phyloP scores from a whole-genome alignment of 2,888 invertebrate genomes.

The Caenorhabditis zanzibari region DNA sequence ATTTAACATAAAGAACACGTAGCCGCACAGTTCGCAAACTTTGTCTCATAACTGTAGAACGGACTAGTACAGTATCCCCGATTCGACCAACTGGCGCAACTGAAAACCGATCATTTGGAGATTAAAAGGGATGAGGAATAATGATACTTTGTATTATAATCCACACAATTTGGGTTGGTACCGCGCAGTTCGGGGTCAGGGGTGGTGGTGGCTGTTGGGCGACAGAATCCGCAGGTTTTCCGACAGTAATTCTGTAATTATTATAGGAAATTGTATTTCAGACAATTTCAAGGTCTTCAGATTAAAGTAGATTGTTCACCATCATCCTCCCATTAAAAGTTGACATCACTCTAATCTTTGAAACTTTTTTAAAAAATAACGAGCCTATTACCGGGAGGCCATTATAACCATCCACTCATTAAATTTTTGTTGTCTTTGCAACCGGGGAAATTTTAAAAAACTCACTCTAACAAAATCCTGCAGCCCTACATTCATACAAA shows the following conservation, averaged over 20 bases:
- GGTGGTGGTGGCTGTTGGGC: slow-evolving; percentile 57
- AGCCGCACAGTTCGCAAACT: slow-evolving; percentile 57
- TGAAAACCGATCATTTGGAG: slow-evolving; percentile 43
- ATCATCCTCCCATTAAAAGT: too few relatives aligned
- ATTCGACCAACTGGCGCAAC: slow-evolving; percentile 63
- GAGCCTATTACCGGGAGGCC: not conserved
- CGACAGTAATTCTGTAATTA: slow-evolving; percentile 50
- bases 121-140: not conserved
- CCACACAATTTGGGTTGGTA: slow-evolving; percentile 58
- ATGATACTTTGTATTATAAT: slow-evolving; percentile 61
- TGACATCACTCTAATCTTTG: not conserved
- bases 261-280: slow-evolving; percentile 8
- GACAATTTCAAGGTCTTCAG: not conserved
- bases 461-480: slow-evolving; percentile 56
- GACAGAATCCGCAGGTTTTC: slow-evolving; percentile 63
- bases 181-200: slow-evolving; percentile 53
- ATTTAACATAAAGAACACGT: slow-evolving; percentile 57
- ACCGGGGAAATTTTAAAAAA: too few relatives aligned
- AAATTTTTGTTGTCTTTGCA: too few relatives aligned
- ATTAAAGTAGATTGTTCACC: too few relatives aligned
- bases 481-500: slow-evolving; percentile 61
- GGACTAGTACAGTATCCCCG: slow-evolving; percentile 58
- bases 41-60: slow-evolving; percentile 61
- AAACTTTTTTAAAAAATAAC: not conserved
- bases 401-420: not conserved